Percentiles rank a stretch among this genome's conserved stretches.
These are phyloP conservation scores for Serrognathus titanus DNA, from an alignment of 2,888 invertebrate species.

Conservation along the genomic window DNA sequence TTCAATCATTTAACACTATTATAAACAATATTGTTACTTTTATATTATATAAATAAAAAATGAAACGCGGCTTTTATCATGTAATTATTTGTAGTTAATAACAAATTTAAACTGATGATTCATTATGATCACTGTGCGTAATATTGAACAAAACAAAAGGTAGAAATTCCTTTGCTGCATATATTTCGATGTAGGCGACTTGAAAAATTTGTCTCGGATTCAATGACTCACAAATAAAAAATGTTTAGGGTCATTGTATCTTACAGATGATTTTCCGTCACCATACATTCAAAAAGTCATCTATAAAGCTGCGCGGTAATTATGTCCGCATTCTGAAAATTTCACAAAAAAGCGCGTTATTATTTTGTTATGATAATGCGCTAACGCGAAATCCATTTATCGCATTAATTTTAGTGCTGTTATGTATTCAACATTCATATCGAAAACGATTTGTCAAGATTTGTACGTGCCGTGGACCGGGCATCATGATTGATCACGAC, in stretches of 20 bases:
- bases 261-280: conserved; percentile 5
- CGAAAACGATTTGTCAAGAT: conserved; percentile 50
- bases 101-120: no score
- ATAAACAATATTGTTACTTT: no score
- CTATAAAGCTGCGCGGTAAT: background rate
- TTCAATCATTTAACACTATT: no score
- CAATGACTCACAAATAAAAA: conserved; percentile 3
- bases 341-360: background rate
- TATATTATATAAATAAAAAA: no score
- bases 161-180: background rate
- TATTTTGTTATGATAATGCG: conserved; percentile 14
- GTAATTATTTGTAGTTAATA: no score
- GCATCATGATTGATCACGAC: conserved; percentile 44
- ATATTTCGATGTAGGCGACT: background rate
- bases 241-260: background rate
- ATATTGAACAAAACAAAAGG: no score
- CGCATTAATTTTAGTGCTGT: conserved; percentile 23
- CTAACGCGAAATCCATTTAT: conserved; percentile 17
- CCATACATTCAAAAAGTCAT: conserved; percentile 6
- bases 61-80: no score
- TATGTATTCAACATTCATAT: conserved; percentile 47
- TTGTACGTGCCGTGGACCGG: conserved; percentile 42
- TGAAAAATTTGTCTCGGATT: conserved; percentile 1
- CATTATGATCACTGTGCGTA: no score
- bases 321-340: conserved; percentile 1